phyloP scores from a whole-genome alignment of 2,113 vertebrate genomes.

The Sinocyclocheilus grahami region DNA sequence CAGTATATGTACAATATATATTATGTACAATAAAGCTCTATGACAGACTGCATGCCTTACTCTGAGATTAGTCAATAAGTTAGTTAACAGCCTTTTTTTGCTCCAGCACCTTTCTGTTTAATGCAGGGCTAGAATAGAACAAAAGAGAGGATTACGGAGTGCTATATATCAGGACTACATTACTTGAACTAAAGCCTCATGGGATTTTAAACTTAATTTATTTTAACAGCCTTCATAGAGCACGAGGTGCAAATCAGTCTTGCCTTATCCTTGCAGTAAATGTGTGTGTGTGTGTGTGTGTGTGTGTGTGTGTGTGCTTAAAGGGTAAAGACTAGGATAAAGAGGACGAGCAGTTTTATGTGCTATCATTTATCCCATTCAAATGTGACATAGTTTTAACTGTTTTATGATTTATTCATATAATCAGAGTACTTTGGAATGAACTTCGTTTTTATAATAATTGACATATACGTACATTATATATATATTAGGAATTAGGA shows the following conservation, averaged over 20 bases:
- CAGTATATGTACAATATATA: too few species aligned
- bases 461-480: too few species aligned
- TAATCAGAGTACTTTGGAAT: too few species aligned
- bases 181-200: constrained; percentile 26
- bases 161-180: neutral
- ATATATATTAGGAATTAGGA: too few species aligned
- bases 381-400: neutral
- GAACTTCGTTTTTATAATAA: too few species aligned
- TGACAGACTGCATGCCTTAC: neutral
- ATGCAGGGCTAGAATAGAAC: neutral
- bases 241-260: neutral
- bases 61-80: neutral
- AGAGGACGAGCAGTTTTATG: neutral
- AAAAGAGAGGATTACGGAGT: constrained; percentile 13
- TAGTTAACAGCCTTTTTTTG: neutral
- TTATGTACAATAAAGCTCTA: neutral
- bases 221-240: constrained; percentile 1
- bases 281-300: too few species aligned
- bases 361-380: neutral
- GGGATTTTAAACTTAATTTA: constrained; percentile 20
- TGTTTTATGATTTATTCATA: too few species aligned
- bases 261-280: too few species aligned
- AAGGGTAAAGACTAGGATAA: neutral
- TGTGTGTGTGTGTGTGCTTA: neutral
- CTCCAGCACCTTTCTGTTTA: neutral